Percentiles rank a stretch among this genome's conserved stretches.
These are phyloP conservation scores for Leptinotarsa juncta DNA, from an alignment of 2,888 invertebrate species.

Conservation along the genomic window DNA sequence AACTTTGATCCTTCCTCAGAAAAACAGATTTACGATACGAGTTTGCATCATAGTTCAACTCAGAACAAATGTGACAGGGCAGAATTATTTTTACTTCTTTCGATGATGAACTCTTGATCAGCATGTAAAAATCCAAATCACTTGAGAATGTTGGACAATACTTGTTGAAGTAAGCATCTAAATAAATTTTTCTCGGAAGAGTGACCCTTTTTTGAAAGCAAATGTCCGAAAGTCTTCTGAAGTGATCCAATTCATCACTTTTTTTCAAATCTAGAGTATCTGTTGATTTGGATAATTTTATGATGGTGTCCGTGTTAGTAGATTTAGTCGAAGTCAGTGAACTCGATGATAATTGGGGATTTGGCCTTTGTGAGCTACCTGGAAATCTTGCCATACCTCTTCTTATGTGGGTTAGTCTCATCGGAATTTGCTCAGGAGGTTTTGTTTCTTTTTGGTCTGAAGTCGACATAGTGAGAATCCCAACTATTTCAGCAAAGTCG, in stretches of 20 bases:
- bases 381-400: too few relatives aligned
- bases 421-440: not conserved
- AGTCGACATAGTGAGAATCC: not conserved
- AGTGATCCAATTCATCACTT: not conserved
- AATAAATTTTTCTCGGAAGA: not conserved
- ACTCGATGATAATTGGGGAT: too few relatives aligned
- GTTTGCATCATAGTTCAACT: not conserved
- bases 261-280: too few relatives aligned
- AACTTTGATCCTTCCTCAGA: not conserved
- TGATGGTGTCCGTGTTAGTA: too few relatives aligned
- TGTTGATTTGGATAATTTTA: too few relatives aligned
- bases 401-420: not conserved
- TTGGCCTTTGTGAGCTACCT: not conserved
- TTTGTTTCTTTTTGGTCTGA: not conserved
- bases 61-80: not conserved
- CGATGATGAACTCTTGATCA: not conserved
- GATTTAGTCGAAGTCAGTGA: too few relatives aligned
- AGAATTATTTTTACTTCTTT: not conserved
- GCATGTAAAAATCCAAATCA: constrained; percentile 2
- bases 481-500: not conserved
- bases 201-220: not conserved
- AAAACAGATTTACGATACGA: not conserved
- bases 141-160: not conserved
- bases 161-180: not conserved
- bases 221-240: not conserved